Percentiles rank a stretch among this genome's conserved stretches.
These are phyloP conservation scores for Poeciliopsis gracilis DNA, from an alignment of 2,797 vertebrate genomes.

Conservation along the genomic window DNA sequence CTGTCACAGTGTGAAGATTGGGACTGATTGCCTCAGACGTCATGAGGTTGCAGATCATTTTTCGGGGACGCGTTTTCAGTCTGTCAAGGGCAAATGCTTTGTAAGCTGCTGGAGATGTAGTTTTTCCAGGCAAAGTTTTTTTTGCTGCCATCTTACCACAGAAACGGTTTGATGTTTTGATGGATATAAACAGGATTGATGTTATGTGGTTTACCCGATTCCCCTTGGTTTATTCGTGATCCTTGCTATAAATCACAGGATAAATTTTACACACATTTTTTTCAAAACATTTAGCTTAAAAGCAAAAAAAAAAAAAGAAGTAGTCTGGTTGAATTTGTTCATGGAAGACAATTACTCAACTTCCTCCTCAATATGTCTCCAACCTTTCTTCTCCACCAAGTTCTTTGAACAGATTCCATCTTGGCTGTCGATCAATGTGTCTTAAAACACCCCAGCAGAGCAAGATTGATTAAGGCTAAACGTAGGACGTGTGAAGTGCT, in stretches of 20 bases:
- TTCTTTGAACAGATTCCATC: constrained; percentile 51
- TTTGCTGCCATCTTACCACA: background rate
- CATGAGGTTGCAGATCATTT: constrained; percentile 51
- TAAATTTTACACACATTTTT: background rate
- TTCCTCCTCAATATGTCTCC: constrained; percentile 14
- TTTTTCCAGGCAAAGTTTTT: constrained; percentile 11
- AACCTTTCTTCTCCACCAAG: constrained; percentile 28
- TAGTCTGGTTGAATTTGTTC: background rate
- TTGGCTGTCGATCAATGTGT: constrained; percentile 67
- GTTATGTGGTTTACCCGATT: background rate
- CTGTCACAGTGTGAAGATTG: constrained; percentile 73
- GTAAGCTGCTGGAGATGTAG: constrained; percentile 15
- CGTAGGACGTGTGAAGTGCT: constrained; percentile 45
- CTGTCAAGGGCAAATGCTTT: constrained; percentile 59
- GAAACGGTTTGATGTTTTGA: background rate
- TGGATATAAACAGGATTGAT: background rate
- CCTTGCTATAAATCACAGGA: background rate
- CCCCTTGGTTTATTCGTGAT: background rate
- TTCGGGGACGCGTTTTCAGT: constrained; percentile 38
- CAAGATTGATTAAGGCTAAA: constrained; percentile 66
- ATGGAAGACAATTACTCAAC: constrained; percentile 14
- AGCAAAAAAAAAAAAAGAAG: background rate
- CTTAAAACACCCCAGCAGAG: constrained; percentile 55
- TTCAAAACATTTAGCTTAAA: background rate
- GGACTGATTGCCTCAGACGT: constrained; percentile 73